Percentiles rank a stretch among this genome's conserved stretches.
phyloP scores from a whole-genome alignment of 1,140 invertebrate species.

The Zophobas atratus region DNA sequence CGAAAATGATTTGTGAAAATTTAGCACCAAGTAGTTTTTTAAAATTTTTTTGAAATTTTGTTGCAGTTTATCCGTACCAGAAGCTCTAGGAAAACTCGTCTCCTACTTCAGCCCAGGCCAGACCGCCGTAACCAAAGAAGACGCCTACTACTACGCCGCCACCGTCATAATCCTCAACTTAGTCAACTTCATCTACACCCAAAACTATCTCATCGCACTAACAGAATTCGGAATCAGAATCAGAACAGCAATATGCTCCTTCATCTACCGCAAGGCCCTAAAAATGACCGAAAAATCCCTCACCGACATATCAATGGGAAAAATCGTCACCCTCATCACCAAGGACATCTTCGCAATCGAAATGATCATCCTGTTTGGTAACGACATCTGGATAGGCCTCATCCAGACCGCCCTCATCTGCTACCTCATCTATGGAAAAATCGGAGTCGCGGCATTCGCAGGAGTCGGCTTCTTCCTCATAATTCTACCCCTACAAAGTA shows the following conservation, averaged over 20 bases:
- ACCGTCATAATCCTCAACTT: constrained; percentile 79
- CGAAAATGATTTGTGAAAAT: too few relatives aligned
- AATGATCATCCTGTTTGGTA: constrained; percentile 75
- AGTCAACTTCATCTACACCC: constrained; percentile 79
- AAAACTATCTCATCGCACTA: constrained; percentile 84
- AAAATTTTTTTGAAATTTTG: constrained; percentile 13
- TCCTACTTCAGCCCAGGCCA: constrained; percentile 75
- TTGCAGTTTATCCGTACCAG: constrained; percentile 79
- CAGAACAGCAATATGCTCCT: constrained; percentile 81
- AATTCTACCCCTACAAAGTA: constrained; percentile 88
- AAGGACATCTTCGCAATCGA: constrained; percentile 86
- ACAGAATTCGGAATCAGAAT: constrained; percentile 81
- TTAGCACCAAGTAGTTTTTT: not conserved
- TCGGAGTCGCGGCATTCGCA: constrained; percentile 81
- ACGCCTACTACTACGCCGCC: constrained; percentile 79
- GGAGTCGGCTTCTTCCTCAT: constrained; percentile 84
- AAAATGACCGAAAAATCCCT: constrained; percentile 76
- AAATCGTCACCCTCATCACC: constrained; percentile 89
- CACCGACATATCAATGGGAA: constrained; percentile 81
- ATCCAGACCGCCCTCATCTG: constrained; percentile 82
- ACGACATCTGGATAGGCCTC: constrained; percentile 81
- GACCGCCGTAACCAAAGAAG: constrained; percentile 56
- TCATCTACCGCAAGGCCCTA: constrained; percentile 87
- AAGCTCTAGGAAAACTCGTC: constrained; percentile 79
- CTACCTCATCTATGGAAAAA: constrained; percentile 81